Base-by-base conservation (phyloP, 2,797 vertebrate species). In the Gallinago solitaria region DNA sequence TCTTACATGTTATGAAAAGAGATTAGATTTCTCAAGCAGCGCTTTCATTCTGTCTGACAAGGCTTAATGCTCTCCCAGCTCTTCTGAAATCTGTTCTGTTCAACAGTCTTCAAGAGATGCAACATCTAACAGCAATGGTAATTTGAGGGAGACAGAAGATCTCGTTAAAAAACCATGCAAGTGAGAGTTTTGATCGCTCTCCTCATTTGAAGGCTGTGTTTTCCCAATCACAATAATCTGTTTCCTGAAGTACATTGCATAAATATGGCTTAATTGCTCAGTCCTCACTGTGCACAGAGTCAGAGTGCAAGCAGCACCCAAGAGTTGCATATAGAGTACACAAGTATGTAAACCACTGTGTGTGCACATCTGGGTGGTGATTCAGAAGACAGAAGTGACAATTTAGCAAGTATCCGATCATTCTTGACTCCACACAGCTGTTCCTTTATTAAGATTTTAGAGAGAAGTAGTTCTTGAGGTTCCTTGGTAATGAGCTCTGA, bases 11-110 rank as follows among this genome's bases (percentile, higher is more conserved):
- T 90, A 69, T 18, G 79, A 86, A 97, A 96, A 20, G 51, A 92
- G 83, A 86, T 65, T 81, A 93, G 69, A 78, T 76, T 87, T 92
- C 73, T 91, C 48, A 96, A 96, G 27, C 77, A 86, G 90, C 13
- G 47, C 84, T 94, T 93, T 95, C 32, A 47, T 84, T 81, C 57
- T 83, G 50, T 47, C 65, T 91, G 57, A 70, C 57, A 81, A n/a
- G 59, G 84, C 23, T 80, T 64, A 63, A 79, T 45, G 41, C 56
- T 96, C 77, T 76, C 73, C 85, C 43, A 87, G 78, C 87, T 87
- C 93, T 86, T 83, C 90, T 84, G 69, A 94, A 96, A 97, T 86
- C 60, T 56, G 5, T 53, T 91, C 83, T 84, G 33, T 20, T 90
- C 83, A 87, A 91, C 71, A 88, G 76, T 81, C 41, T 87, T 93